Percentiles rank a stretch among this genome's conserved stretches.
These are phyloP conservation scores for Lamprotornis superbus DNA, from an alignment of 2,113 vertebrate genomes.

Conservation along the genomic window DNA sequence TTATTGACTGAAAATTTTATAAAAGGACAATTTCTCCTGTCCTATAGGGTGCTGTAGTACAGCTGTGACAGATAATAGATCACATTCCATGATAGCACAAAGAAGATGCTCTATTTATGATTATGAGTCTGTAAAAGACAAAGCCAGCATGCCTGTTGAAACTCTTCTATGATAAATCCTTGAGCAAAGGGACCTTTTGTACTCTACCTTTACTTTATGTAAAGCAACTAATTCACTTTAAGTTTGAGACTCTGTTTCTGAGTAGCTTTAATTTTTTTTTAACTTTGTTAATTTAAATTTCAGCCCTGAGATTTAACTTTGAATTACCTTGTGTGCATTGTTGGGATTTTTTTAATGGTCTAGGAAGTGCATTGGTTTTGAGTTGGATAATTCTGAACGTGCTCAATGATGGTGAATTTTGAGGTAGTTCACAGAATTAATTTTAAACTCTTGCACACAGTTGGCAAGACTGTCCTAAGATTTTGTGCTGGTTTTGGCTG, in stretches of 20 bases:
- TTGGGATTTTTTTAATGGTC: background rate
- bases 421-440: background rate
- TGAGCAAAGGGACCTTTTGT: background rate
- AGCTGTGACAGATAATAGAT: background rate
- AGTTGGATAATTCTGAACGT: background rate
- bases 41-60: background rate
- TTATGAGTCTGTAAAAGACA: background rate
- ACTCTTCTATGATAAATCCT: background rate
- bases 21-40: background rate
- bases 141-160: background rate
- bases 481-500: background rate
- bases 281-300: background rate
- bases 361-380: background rate
- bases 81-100: background rate
- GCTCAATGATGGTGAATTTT: background rate
- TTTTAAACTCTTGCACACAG: background rate
- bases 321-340: background rate
- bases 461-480: background rate
- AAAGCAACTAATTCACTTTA: background rate
- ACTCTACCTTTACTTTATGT: background rate
- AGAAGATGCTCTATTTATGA: background rate
- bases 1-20: background rate
- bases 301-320: background rate
- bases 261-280: background rate
- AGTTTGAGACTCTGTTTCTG: background rate